These are phyloP conservation scores for Drosophila seguyi DNA, from an alignment of 1,140 invertebrate species.

Conservation along the genomic window DNA sequence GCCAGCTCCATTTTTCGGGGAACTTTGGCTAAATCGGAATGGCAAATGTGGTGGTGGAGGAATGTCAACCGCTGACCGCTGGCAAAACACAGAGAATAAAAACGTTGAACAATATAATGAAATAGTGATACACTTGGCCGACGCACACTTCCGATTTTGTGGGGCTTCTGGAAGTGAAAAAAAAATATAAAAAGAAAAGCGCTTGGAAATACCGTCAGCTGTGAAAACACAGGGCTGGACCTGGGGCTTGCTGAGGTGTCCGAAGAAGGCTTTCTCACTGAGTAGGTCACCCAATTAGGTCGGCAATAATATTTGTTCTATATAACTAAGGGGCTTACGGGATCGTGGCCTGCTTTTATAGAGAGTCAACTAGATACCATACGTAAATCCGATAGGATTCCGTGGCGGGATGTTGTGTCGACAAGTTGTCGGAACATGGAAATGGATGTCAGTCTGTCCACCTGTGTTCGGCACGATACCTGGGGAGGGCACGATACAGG, in stretches of 20 bases:
- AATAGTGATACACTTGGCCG: slow-evolving; percentile 48
- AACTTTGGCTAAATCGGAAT: slow-evolving; percentile 47
- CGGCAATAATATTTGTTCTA: slow-evolving; percentile 56
- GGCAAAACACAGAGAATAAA: slow-evolving; percentile 32
- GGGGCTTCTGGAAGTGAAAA: slow-evolving; percentile 75
- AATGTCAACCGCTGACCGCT: slow-evolving; percentile 65
- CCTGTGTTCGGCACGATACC: neutral
- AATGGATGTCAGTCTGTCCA: slow-evolving; percentile 6
- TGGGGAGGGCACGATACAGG: neutral
- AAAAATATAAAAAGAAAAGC: slow-evolving; percentile 58
- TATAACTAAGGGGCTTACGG: slow-evolving; percentile 7
- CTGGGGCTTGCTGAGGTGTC: slow-evolving; percentile 2
- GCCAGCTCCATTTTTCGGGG: slow-evolving; percentile 49
- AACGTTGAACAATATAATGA: slow-evolving; percentile 27
- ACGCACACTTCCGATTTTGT: slow-evolving; percentile 60
- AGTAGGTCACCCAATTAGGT: slow-evolving; percentile 42
- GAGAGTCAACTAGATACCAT: slow-evolving; percentile 3
- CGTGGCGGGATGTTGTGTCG: slow-evolving; percentile 19
- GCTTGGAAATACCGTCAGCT: slow-evolving; percentile 65
- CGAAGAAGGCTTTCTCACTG: slow-evolving; percentile 25
- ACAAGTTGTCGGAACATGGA: slow-evolving; percentile 49
- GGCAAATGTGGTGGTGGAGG: slow-evolving; percentile 46
- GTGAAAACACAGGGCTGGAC: slow-evolving; percentile 63
- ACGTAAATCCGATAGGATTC: slow-evolving; percentile 1
- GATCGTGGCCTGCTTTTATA: slow-evolving; percentile 38